Conservation (phyloP, 2,797 vertebrate species). For the Characodon lateralis region DNA sequence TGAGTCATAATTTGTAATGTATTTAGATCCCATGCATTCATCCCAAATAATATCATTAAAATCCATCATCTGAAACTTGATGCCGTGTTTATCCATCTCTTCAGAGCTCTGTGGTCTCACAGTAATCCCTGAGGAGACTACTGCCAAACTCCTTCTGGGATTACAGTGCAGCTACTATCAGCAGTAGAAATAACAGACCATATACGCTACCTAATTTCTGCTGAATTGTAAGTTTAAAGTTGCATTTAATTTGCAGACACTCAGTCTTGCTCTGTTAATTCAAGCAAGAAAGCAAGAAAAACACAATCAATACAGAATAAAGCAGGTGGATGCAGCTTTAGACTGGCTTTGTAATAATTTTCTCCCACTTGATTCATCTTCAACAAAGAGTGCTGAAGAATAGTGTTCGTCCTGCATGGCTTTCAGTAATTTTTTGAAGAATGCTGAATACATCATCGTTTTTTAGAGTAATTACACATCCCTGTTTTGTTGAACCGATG, state of each 20-base stretch:
- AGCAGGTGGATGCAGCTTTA: conserved; percentile 36
- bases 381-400: conserved; percentile 41
- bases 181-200: conserved; percentile 14
- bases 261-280: conserved; percentile 55
- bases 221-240: conserved; percentile 8
- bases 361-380: conserved; percentile 49
- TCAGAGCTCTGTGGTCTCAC: conserved; percentile 12
- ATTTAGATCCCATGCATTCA: conserved; percentile 38
- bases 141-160: conserved; percentile 41
- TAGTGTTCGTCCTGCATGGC: conserved; percentile 28
- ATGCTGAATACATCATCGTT: conserved; percentile 15
- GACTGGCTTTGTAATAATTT: conserved; percentile 45
- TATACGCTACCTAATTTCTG: conserved; percentile 11
- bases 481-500: conserved; percentile 59
- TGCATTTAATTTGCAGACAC: conserved; percentile 45
- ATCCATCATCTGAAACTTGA: conserved; percentile 55
- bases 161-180: conserved; percentile 38
- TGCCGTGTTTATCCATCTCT: conserved; percentile 31
- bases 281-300: conserved; percentile 29
- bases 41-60: conserved; percentile 33
- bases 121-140: conserved; percentile 52
- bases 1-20: conserved; percentile 29
- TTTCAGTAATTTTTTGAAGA: conserved; percentile 38
- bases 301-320: conserved; percentile 49
- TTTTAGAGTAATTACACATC: conserved; percentile 54